These are phyloP conservation scores for Neoarius graeffei DNA, from an alignment of 2,113 vertebrate species.

Conservation along the genomic window DNA sequence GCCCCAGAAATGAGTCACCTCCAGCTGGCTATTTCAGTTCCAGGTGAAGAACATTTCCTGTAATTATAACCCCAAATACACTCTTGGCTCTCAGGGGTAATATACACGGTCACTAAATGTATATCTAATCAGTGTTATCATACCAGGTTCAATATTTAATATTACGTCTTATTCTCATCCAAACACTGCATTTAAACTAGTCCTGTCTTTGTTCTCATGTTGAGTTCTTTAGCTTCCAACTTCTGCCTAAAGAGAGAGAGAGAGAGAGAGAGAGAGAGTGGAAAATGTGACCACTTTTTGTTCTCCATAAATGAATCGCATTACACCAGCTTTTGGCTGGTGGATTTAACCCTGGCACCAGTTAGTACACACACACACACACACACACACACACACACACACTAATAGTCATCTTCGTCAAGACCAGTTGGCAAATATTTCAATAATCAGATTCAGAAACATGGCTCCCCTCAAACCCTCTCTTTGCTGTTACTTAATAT, in stretches of 20 bases:
- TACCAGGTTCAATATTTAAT: background rate
- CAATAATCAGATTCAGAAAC: slow-evolving; percentile 35
- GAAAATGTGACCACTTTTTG: slow-evolving; percentile 54
- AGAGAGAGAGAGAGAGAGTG: slow-evolving; percentile 9
- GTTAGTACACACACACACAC: slow-evolving; percentile 24
- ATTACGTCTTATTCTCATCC: background rate
- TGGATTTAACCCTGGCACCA: slow-evolving; percentile 34
- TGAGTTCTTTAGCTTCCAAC: background rate
- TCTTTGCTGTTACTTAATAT: slow-evolving; percentile 1
- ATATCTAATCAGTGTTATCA: background rate
- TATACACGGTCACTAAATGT: background rate
- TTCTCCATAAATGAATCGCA: slow-evolving; percentile 48
- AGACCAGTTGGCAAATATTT: slow-evolving; percentile 46
- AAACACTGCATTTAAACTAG: background rate
- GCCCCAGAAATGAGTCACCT: slow-evolving; percentile 38
- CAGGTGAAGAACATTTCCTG: slow-evolving; percentile 26
- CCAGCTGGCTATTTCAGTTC: slow-evolving; percentile 31
- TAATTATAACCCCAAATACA: slow-evolving; percentile 4
- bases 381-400: slow-evolving; percentile 27
- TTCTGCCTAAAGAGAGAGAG: background rate
- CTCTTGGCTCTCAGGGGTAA: background rate
- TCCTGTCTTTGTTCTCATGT: background rate
- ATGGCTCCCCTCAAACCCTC: background rate
- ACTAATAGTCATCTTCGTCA: slow-evolving; percentile 23
- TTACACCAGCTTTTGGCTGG: slow-evolving; percentile 45